Conservation (phyloP, 2,888 invertebrate genomes). For the Drepanosiphum platanoidis region DNA sequence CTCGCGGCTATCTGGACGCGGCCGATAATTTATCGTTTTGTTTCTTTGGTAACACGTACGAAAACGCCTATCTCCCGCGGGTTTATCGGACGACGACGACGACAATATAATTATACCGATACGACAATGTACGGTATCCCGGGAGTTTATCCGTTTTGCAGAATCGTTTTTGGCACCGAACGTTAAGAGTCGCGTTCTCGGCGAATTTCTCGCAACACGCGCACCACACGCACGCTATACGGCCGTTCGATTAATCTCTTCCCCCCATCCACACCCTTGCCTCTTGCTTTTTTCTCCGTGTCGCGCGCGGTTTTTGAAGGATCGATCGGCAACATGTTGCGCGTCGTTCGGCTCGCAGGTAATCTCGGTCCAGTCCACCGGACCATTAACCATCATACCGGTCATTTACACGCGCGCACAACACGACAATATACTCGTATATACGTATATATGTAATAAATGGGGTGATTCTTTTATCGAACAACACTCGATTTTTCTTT, state of each 20-base stretch:
- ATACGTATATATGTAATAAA: neutral
- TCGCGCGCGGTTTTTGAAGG: conserved; percentile 11
- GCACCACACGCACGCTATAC: neutral
- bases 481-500: too few species aligned
- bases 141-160: conserved; percentile 20
- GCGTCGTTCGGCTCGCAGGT: neutral
- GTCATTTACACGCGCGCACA: conserved; percentile 1
- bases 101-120: conserved; percentile 32
- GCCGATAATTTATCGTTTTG: too few species aligned
- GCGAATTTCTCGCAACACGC: neutral
- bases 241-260: conserved; percentile 17
- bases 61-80: neutral
- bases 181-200: neutral
- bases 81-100: neutral
- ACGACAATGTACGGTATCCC: neutral
- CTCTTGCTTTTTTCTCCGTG: neutral
- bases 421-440: neutral
- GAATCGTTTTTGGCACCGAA: conserved; percentile 28
- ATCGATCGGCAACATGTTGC: conserved; percentile 52
- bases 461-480: too few species aligned
- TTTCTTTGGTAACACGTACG: too few species aligned
- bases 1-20: too few species aligned
- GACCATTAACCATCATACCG: conserved; percentile 38
- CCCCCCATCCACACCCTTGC: neutral
- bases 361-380: conserved; percentile 39